Base-by-base conservation (phyloP, 2,888 invertebrate species). In the Melanotus villosus region DNA sequence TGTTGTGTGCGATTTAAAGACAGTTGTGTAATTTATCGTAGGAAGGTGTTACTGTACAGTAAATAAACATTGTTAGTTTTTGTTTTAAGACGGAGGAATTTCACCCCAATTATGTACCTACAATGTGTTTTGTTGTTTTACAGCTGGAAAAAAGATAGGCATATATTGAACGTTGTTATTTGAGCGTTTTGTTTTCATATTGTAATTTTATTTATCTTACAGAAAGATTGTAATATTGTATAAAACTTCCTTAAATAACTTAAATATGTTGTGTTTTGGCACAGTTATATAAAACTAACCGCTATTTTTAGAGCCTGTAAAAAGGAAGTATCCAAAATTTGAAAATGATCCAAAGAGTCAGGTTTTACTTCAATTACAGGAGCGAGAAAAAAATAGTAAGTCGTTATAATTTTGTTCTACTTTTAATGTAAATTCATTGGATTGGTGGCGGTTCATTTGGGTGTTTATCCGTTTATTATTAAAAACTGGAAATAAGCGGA, bases 301-400 rank as follows among this genome's bases (percentile, higher is more conserved):
- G 65, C 64, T 65, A 69, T 71, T 73, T 75, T 77, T 73, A 74
- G 72, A 72, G 26, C 87, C 88, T 79, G 87, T 88, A 83, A 89
- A 88, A 86, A 87, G 88, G 83, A 89, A 89, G 82, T 84, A 88
- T 81, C 85, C 86, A 82, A 88, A 87, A 84, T 84, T 84, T 83
- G 86, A 85, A 79, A 84, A 82, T 78, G 86, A 85, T 78, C 82
- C 85, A 81, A 88, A 84, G 81, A 84, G 82, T 78, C 86, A 83
- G 80, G 79, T 85, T 76, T 81, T 87, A 79, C 84, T 83, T 76
- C 85, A 85, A 72, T 83, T 87, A 77, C 85, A 85, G 79, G 83
- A 84, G 70, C 85, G 84, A 76, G 84, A 84, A 76, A 82, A 81
- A 72, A 84, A 83, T 81, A 84, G 88, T 88, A 86, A 88, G 88